Percentiles rank a stretch among this genome's conserved stretches.
phyloP scores from a whole-genome alignment of 2,113 vertebrate genomes.

The Archocentrus centrarchus region DNA sequence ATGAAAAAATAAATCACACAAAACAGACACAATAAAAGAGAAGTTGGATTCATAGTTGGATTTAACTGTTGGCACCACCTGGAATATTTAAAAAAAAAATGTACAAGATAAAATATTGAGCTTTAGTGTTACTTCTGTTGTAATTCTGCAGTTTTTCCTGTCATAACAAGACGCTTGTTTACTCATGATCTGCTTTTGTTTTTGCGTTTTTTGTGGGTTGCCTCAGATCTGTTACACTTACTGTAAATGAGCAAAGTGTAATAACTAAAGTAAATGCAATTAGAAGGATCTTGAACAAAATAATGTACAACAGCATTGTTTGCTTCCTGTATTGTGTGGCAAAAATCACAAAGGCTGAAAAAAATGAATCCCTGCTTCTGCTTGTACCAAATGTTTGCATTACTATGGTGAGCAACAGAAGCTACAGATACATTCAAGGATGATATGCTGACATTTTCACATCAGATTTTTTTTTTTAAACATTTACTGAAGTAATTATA shows the following conservation, averaged over 20 bases:
- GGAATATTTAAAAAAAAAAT: neutral
- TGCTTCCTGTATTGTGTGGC: neutral
- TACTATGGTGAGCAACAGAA: neutral
- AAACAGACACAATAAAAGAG: neutral
- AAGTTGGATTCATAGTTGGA: neutral
- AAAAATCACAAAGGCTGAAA: neutral
- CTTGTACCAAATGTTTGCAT: neutral
- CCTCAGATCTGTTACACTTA: neutral
- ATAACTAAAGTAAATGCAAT: neutral
- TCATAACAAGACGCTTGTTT: neutral
- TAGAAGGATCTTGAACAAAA: neutral
- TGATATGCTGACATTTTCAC: neutral
- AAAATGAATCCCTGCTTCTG: neutral
- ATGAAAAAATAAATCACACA: neutral
- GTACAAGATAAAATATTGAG: neutral
- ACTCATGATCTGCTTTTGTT: neutral
- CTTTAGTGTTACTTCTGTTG: neutral
- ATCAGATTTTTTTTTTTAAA: neutral
- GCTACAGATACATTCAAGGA: neutral
- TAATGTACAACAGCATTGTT: neutral
- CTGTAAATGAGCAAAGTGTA: neutral
- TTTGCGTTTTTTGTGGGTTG: neutral
- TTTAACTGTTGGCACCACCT: neutral
- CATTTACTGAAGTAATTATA: neutral
- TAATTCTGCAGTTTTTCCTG: neutral